Percentiles rank a stretch among this genome's conserved stretches.
phyloP scores from a whole-genome alignment of 2,113 vertebrate genomes.

The Mus spicilegus region DNA sequence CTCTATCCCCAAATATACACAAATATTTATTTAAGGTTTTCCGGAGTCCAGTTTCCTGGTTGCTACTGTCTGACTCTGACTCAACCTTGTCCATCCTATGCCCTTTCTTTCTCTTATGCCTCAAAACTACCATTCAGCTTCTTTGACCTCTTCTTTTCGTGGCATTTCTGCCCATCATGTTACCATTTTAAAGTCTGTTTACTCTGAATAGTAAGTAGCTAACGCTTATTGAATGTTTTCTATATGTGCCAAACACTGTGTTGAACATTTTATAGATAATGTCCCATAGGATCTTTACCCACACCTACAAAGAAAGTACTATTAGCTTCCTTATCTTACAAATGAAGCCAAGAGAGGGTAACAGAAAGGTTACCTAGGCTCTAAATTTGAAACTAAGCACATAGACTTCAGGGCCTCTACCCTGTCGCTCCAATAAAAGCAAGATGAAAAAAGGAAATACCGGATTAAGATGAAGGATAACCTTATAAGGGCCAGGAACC shows the following conservation, averaged over 20 bases:
- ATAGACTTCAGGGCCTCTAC: background rate
- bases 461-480: background rate
- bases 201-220: background rate
- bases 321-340: background rate
- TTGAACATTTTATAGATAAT: background rate
- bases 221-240: background rate
- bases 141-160: slow-evolving; percentile 15
- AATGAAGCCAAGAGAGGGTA: background rate
- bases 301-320: background rate
- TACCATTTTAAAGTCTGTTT: slow-evolving; percentile 1
- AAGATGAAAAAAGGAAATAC: slow-evolving; percentile 1
- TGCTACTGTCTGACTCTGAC: background rate
- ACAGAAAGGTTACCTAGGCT: background rate
- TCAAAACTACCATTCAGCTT: background rate
- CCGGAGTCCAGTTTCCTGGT: background rate
- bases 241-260: background rate
- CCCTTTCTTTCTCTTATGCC: background rate
- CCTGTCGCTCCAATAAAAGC: background rate
- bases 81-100: background rate
- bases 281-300: background rate
- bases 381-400: slow-evolving; percentile 32
- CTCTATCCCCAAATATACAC: background rate
- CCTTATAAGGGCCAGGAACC: too few relatives aligned
- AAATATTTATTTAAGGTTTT: slow-evolving; percentile 18
- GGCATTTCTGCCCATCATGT: background rate